phyloP scores from a whole-genome alignment of 2,113 vertebrate species.

The Taxidea taxus region DNA sequence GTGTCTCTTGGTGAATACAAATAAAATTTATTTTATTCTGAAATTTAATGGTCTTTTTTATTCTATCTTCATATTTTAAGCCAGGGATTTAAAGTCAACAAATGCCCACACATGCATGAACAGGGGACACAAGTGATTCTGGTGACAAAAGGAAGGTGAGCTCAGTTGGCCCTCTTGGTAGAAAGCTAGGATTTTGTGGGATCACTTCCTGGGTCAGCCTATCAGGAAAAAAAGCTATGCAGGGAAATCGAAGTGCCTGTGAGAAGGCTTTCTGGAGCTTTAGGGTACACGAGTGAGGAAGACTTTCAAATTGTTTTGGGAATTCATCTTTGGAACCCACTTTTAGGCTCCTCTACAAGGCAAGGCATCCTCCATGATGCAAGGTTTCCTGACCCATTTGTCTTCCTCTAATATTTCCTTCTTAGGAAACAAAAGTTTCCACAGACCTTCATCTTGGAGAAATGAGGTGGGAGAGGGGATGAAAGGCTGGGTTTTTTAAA shows the following conservation, averaged over 20 bases:
- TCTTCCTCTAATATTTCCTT: neutral
- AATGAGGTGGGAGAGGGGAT: neutral
- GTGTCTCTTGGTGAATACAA: conserved; percentile 13
- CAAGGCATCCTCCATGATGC: no score
- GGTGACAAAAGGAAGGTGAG: neutral
- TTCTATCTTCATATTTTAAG: neutral
- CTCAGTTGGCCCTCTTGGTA: neutral
- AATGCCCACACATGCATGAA: neutral
- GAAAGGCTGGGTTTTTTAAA: neutral
- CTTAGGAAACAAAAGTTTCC: neutral
- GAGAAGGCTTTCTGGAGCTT: neutral
- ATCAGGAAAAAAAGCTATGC: neutral
- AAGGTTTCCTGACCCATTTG: neutral
- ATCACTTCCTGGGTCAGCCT: neutral
- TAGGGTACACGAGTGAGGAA: neutral
- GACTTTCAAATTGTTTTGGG: neutral
- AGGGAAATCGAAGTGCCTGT: neutral
- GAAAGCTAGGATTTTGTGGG: neutral
- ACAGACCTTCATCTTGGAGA: neutral
- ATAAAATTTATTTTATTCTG: conserved; percentile 35
- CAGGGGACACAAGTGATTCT: neutral
- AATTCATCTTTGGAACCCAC: neutral
- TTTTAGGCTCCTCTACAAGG: neutral
- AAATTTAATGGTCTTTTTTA: neutral
- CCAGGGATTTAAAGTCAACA: neutral